These are phyloP conservation scores for Pholis gunnellus DNA, from an alignment of 2,113 vertebrate species.

Conservation along the genomic window DNA sequence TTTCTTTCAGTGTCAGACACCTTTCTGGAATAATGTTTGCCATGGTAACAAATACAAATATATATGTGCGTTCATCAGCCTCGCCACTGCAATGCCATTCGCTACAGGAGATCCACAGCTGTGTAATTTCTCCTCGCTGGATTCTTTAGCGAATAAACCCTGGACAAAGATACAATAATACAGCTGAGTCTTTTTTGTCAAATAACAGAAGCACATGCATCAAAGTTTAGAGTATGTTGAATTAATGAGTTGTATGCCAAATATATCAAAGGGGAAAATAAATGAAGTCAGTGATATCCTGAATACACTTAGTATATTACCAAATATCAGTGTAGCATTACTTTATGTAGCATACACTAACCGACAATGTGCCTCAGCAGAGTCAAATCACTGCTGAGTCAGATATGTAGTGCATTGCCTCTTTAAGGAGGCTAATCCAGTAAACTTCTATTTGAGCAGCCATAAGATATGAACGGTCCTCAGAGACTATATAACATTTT, in stretches of 20 bases:
- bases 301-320: background rate
- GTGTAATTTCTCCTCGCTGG: background rate
- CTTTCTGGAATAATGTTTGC: slow-evolving; percentile 71
- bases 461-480: slow-evolving; percentile 30
- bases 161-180: slow-evolving; percentile 1
- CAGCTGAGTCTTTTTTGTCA: slow-evolving; percentile 6
- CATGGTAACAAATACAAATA: slow-evolving; percentile 80
- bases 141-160: slow-evolving; percentile 8
- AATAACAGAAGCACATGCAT: background rate
- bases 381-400: slow-evolving; percentile 33
- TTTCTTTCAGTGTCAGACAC: slow-evolving; percentile 66
- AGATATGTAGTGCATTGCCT: background rate
- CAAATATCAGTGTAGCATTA: background rate
- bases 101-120: slow-evolving; percentile 35
- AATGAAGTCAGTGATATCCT: background rate
- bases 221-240: slow-evolving; percentile 25
- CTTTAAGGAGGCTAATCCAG: slow-evolving; percentile 5
- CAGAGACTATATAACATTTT: slow-evolving; percentile 14
- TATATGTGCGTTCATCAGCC: slow-evolving; percentile 44
- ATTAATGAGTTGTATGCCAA: background rate
- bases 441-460: slow-evolving; percentile 34
- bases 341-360: background rate
- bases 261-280: background rate
- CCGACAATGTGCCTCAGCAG: slow-evolving; percentile 14
- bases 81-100: slow-evolving; percentile 50